phyloP scores from a whole-genome alignment of 2,797 vertebrate genomes.

The Chelidonichthys spinosus region DNA sequence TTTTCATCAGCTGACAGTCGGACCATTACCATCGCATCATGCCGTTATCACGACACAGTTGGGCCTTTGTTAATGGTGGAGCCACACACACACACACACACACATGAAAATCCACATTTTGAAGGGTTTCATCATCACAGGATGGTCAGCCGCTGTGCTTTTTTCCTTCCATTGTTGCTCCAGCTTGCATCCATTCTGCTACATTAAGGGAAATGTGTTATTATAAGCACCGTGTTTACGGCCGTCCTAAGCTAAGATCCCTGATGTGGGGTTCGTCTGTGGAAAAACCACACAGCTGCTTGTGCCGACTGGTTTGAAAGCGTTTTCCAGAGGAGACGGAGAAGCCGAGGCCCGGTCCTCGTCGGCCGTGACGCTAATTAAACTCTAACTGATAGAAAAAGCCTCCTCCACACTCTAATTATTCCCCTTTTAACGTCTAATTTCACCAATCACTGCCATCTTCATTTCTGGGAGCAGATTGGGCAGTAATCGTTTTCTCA shows the following conservation, averaged over 20 bases:
- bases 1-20: conserved; percentile 14
- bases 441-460: conserved; percentile 80
- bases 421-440: conserved; percentile 77
- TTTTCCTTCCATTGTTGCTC: conserved; percentile 51
- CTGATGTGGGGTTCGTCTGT: background rate
- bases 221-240: conserved; percentile 20
- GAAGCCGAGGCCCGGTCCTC: conserved; percentile 56
- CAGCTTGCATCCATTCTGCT: conserved; percentile 48
- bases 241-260: too few species aligned
- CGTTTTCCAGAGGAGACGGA: conserved; percentile 33
- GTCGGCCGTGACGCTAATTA: conserved; percentile 70
- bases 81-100: too few species aligned
- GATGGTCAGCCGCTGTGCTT: conserved; percentile 31
- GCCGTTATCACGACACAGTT: background rate
- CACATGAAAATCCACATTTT: background rate
- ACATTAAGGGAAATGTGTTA: conserved; percentile 12
- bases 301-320: conserved; percentile 5
- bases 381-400: conserved; percentile 76
- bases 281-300: background rate
- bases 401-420: conserved; percentile 72
- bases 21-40: background rate
- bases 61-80: too few species aligned
- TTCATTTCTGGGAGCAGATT: conserved; percentile 80
- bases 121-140: conserved; percentile 35
- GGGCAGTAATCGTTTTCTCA: conserved; percentile 76